Base-by-base conservation (phyloP, 2,113 vertebrate genomes). In the Cacatua alba region DNA sequence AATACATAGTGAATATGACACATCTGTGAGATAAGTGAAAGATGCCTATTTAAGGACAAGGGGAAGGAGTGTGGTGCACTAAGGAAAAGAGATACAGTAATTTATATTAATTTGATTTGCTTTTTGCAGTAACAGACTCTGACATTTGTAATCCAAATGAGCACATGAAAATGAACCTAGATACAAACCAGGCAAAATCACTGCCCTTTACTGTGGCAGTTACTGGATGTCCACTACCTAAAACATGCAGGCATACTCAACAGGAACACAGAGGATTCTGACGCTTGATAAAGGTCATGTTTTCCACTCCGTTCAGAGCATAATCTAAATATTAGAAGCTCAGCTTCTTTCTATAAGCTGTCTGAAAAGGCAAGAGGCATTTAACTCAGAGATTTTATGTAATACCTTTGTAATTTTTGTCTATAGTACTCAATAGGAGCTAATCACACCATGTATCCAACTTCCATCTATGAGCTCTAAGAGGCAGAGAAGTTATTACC, bases 131-230 rank as follows among this genome's bases (percentile, higher is more conserved):
- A 75, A 71, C 55, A 78, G 69, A 49, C 26, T 72, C 70, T 64
- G 82, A 93, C 80, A 93, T 93, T 93, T 95, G 89, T 93, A 96
- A 85, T 80, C 82, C 81, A 94, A 94, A 95, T 57, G 69, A 96
- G 65, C 90, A 86, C 48, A 57, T 13, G 35, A 82, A 96, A 95
- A 92, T 35, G 24, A 88, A 92, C 67, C n/a, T 70, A 65, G 44
- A 72, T 78, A 92, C 77, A 96, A 93, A 96, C 24, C n/a, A 96
- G 57, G 44, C 65, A 91, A 96, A 96, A 91, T 81, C 65, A 68
- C 7, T 96, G 80, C 92, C 92, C 72, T 97, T 96, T 92, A 71
- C 44, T 72, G 17, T 35, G 51, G 33, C 25, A 55, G 29, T 57
- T 95, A 75, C 19, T 76, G 57, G 13, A 82, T 79, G 44, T 92